Conservation (phyloP, 2,113 vertebrate genomes). For the Oncorhynchus clarkii region DNA sequence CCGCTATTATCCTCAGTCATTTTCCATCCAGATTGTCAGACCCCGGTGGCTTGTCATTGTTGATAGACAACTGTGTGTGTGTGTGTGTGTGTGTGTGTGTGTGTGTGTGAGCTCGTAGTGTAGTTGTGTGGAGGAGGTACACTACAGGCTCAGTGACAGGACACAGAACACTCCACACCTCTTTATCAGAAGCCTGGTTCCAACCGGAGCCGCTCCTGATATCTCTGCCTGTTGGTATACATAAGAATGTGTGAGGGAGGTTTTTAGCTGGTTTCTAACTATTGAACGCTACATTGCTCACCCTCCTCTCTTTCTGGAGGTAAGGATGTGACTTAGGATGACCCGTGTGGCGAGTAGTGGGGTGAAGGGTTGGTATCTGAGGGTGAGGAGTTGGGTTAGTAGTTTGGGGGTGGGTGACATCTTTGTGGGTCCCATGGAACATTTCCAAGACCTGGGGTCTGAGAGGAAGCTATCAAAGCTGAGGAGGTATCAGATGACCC, state of each 20-base stretch:
- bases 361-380: neutral
- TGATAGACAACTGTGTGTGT: neutral
- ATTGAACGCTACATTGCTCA: conserved; percentile 22
- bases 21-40: no score
- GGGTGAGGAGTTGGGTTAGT: neutral
- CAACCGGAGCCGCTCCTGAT: conserved; percentile 45
- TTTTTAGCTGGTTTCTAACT: conserved; percentile 25
- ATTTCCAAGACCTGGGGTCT: conserved; percentile 35
- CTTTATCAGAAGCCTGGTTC: conserved; percentile 72
- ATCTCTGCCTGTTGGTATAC: conserved; percentile 10
- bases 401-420: neutral
- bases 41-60: no score
- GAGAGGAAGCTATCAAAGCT: conserved; percentile 22
- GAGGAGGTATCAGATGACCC: conserved; percentile 22
- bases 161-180: conserved; percentile 61
- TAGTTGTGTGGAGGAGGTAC: conserved; percentile 39
- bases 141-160: conserved; percentile 52
- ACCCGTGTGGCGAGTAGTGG: conserved; percentile 23
- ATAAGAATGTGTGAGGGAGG: conserved; percentile 6
- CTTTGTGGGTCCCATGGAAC: conserved; percentile 18
- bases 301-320: conserved; percentile 30
- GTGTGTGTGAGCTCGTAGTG: conserved; percentile 13
- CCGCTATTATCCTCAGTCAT: no score
- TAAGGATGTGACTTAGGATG: conserved; percentile 32
- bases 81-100: conserved; percentile 23